A percentile compares a stretch with the other conserved stretches of the same genome.
Conservation (phyloP, 2,888 invertebrate genomes). For the Drosophila subsilvestris region DNA sequence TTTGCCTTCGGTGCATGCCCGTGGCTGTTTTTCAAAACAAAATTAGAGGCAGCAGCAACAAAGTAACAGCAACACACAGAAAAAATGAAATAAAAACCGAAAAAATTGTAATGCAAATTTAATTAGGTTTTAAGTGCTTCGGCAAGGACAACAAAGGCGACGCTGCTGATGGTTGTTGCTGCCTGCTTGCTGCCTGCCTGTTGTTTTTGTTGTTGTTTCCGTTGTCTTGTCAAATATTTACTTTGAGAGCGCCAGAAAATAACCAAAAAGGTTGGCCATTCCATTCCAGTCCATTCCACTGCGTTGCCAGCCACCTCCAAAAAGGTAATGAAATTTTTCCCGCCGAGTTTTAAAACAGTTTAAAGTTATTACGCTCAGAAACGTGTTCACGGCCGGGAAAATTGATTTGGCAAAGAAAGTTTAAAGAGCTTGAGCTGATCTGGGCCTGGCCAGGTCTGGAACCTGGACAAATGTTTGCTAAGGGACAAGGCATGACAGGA, state of each 20-base stretch:
- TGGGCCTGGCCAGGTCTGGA: slow-evolving; percentile 6
- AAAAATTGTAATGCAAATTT: slow-evolving; percentile 80
- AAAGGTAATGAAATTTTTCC: slow-evolving; percentile 78
- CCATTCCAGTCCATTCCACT: slow-evolving; percentile 5
- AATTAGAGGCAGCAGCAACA: slow-evolving; percentile 60
- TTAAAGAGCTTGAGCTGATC: slow-evolving; percentile 51
- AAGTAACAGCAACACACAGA: slow-evolving; percentile 18
- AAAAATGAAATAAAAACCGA: slow-evolving; percentile 35
- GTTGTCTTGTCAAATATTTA: slow-evolving; percentile 73
- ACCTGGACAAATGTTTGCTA: slow-evolving; percentile 60
- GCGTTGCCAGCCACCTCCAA: slow-evolving; percentile 4
- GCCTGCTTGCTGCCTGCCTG: neutral
- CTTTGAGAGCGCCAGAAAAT: slow-evolving; percentile 73
- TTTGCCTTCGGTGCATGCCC: slow-evolving; percentile 58
- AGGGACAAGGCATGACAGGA: neutral
- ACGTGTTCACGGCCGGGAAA: slow-evolving; percentile 60
- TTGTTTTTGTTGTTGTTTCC: slow-evolving; percentile 37
- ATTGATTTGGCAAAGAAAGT: slow-evolving; percentile 72
- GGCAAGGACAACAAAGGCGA: slow-evolving; percentile 65
- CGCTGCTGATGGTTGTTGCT: slow-evolving; percentile 2
- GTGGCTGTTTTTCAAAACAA: slow-evolving; percentile 76
- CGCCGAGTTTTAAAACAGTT: slow-evolving; percentile 76
- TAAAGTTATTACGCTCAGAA: slow-evolving; percentile 70
- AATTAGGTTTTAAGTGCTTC: slow-evolving; percentile 80
- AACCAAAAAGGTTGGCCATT: slow-evolving; percentile 71